phyloP scores from a whole-genome alignment of 2,113 vertebrate genomes.

The Paramisgurnus dabryanus region DNA sequence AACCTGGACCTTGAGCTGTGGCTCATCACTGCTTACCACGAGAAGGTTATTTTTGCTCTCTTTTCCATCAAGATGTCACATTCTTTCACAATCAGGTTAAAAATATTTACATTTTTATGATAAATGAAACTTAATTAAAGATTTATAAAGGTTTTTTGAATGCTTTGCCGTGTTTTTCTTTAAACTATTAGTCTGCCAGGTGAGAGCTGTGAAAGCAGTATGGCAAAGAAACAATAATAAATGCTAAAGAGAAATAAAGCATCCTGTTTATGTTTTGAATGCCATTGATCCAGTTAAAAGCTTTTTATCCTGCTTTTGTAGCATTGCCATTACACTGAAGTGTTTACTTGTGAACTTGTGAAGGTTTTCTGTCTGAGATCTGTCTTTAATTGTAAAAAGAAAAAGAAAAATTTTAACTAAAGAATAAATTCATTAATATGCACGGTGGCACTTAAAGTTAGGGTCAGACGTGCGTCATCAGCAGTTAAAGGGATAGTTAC shows the following conservation, averaged over 20 bases:
- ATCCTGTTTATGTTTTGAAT: background rate
- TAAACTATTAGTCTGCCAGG: background rate
- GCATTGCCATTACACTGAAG: too few relatives aligned
- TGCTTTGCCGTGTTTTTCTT: too few relatives aligned
- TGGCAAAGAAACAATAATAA: background rate
- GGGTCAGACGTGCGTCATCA: background rate
- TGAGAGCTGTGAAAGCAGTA: background rate
- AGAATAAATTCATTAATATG: background rate
- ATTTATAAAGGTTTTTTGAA: too few relatives aligned
- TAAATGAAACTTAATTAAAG: too few relatives aligned
- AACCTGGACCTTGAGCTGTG: conserved; percentile 95
- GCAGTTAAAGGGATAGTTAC: background rate
- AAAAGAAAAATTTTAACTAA: background rate
- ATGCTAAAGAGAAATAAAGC: background rate
- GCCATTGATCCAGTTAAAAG: background rate
- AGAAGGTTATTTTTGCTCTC: conserved; percentile 79
- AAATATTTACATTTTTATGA: background rate
- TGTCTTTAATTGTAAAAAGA: too few relatives aligned
- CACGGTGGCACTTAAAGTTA: background rate
- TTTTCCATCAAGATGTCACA: background rate
- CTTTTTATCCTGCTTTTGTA: background rate
- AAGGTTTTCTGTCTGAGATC: too few relatives aligned
- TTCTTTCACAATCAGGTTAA: background rate
- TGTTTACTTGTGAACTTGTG: too few relatives aligned
- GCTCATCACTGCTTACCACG: conserved; percentile 95